Conservation (phyloP, 2,797 vertebrate species). For the Ptychadena robeensis region DNA sequence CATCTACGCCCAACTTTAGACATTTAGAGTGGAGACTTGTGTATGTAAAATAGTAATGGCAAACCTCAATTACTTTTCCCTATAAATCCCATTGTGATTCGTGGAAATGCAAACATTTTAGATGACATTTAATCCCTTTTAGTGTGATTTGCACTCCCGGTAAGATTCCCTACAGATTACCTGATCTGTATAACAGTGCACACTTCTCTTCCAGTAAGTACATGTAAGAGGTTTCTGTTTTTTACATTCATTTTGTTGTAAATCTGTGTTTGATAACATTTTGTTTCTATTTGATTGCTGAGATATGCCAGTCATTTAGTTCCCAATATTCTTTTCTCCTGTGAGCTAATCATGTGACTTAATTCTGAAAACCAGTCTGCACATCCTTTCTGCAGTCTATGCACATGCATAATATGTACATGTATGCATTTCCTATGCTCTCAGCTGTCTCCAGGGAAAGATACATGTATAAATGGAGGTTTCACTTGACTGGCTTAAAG, state of each 20-base stretch:
- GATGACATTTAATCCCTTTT: not conserved
- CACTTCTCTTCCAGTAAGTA: not conserved
- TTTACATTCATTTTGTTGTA: not conserved
- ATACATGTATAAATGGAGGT: not conserved
- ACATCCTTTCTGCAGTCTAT: not conserved
- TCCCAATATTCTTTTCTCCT: too few species aligned
- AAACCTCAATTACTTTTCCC: too few species aligned
- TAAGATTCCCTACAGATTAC: not conserved
- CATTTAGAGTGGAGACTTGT: not conserved
- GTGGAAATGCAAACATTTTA: not conserved
- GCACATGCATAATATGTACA: not conserved
- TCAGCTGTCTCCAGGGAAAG: not conserved
- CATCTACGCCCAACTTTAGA: not conserved
- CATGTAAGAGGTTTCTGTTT: not conserved
- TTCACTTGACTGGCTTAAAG: not conserved
- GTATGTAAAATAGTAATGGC: not conserved
- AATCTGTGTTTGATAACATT: too few species aligned
- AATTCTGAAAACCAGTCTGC: not conserved
- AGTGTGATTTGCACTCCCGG: not conserved
- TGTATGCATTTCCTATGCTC: not conserved
- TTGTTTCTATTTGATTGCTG: not conserved
- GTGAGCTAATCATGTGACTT: not conserved
- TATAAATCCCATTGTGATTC: not conserved
- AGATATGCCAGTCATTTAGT: not conserved
- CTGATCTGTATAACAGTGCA: not conserved